Evolutionary conservation across 2,797 vertebrate genomes (phyloP).

Genomic region (Coregonus ussuriensis): DNA sequence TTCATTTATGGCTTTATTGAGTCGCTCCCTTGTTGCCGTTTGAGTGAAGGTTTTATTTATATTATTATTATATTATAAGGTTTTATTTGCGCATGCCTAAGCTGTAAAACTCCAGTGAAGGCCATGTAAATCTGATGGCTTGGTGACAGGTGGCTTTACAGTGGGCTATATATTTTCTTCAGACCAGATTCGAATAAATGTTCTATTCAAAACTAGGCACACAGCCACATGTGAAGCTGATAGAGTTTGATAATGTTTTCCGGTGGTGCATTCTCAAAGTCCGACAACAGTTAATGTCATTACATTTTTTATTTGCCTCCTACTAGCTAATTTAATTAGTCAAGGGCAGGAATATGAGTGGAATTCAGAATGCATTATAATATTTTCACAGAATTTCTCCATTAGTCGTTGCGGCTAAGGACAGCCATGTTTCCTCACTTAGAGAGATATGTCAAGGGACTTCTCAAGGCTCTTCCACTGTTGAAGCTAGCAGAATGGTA

Average conservation of each 20-base stretch:
- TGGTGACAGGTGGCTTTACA: neutral
- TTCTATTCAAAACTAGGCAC: too few relatives aligned
- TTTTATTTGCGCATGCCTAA: neutral
- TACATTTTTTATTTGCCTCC: too few relatives aligned
- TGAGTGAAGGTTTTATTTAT: neutral
- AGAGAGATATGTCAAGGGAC: neutral
- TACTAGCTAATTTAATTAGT: neutral
- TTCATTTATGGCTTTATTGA: neutral
- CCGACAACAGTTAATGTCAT: too few relatives aligned
- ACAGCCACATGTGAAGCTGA: too few relatives aligned
- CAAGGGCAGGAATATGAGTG: neutral
- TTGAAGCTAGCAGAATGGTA: neutral
- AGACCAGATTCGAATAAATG: too few relatives aligned
- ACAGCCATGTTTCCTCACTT: neutral
- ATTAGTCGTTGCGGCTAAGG: neutral
- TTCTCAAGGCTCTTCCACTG: neutral
- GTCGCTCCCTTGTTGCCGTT: neutral
- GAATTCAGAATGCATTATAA: neutral
- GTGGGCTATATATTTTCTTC: neutral
- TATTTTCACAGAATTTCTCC: neutral
- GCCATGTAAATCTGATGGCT: neutral
- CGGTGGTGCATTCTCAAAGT: too few relatives aligned
- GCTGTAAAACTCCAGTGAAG: neutral
- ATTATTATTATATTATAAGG: neutral
- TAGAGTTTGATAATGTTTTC: too few relatives aligned